phyloP scores from a whole-genome alignment of 2,888 invertebrate genomes.

The Macrosiphum euphorbiae region DNA sequence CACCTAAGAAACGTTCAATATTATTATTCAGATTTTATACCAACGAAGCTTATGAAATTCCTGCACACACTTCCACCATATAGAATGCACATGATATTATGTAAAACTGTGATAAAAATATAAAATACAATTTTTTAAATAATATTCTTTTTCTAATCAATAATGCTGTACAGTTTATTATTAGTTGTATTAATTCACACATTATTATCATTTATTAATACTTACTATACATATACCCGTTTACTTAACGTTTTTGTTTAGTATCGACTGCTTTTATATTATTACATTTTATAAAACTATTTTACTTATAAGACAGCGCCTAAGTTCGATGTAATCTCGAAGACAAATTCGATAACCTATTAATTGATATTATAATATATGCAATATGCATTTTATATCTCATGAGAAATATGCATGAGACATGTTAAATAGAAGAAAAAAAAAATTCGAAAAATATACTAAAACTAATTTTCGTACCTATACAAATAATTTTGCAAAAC shows the following conservation, averaged over 20 bases:
- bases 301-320: neutral
- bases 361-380: neutral
- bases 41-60: neutral
- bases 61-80: neutral
- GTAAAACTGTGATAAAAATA: neutral
- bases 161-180: neutral
- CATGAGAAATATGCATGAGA: no score
- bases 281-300: neutral
- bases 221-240: neutral
- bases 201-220: neutral
- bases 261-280: neutral
- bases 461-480: neutral
- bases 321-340: neutral
- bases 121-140: neutral
- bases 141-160: neutral
- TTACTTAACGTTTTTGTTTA: neutral
- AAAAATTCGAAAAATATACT: neutral
- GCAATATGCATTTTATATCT: no score
- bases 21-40: neutral
- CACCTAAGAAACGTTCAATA: neutral
- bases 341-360: neutral
- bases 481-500: neutral
- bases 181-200: neutral
- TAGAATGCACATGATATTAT: neutral
- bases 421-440: neutral